Conservation (phyloP, 37 sponge, comb jelly and placozoan genomes). For the Bolinopsis microptera region DNA sequence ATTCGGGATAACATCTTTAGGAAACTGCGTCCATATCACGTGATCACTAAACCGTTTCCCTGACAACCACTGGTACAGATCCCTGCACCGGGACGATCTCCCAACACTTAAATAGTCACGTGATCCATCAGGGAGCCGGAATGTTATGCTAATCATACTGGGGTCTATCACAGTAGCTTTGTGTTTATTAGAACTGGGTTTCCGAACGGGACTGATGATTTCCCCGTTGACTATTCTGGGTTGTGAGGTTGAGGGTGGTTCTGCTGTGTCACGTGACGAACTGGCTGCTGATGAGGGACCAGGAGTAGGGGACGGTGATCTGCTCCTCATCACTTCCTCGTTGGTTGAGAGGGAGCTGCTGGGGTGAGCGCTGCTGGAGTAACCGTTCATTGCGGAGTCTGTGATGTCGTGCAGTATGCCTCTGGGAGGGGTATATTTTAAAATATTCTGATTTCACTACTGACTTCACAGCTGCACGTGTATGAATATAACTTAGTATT, state of each 20-base stretch:
- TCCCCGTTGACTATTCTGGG: not conserved
- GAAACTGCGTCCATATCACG: conserved; percentile 62
- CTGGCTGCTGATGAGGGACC: not conserved
- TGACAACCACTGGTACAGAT: conserved; percentile 3
- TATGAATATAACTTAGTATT: no score
- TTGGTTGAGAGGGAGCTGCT: not conserved
- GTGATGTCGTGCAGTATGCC: conserved; percentile 30
- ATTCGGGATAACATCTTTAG: not conserved
- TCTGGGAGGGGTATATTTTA: not conserved
- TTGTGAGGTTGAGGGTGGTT: not conserved
- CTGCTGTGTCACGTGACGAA: not conserved
- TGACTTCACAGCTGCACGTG: no score
- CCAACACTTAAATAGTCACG: not conserved
- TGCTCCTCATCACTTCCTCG: not conserved
- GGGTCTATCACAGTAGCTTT: not conserved
- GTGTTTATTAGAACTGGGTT: not conserved
- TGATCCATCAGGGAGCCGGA: conserved; percentile 20
- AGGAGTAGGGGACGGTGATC: not conserved
- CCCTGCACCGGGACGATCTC: not conserved
- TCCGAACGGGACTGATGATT: not conserved
- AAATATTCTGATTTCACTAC: no score
- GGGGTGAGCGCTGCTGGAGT: no score
- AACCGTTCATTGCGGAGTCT: not conserved
- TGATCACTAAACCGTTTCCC: not conserved
- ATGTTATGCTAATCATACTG: not conserved